These are phyloP conservation scores for Protaetia brevitarsis DNA, from an alignment of 1,140 invertebrate species.

Conservation along the genomic window DNA sequence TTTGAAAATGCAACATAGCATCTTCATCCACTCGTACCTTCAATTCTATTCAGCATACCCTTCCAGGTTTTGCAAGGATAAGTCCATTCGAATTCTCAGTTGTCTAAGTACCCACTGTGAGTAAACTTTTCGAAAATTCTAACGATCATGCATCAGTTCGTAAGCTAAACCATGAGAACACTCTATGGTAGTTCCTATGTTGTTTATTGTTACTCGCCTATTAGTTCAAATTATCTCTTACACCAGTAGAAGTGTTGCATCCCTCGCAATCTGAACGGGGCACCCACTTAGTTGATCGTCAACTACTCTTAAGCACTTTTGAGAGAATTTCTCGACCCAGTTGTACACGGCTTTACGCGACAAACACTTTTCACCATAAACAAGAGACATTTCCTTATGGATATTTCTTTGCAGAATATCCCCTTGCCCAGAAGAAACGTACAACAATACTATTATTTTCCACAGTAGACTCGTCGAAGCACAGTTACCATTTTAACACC, in stretches of 20 bases:
- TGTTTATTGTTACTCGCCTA: neutral
- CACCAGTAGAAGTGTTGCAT: neutral
- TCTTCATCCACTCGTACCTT: no score
- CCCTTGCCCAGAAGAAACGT: neutral
- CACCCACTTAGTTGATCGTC: neutral
- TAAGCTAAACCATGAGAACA: neutral
- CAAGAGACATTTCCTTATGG: neutral
- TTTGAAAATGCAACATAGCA: no score
- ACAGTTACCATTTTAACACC: no score
- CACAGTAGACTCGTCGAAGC: no score
- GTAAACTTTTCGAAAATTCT: slow-evolving; percentile 5
- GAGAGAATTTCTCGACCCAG: neutral
- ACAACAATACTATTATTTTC: neutral
- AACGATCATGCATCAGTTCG: neutral
- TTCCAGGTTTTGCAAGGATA: neutral
- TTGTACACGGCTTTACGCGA: neutral
- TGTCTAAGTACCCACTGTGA: neutral
- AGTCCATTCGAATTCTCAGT: neutral
- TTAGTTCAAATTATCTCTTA: neutral
- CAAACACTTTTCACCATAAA: neutral
- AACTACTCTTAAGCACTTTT: neutral
- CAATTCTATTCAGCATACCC: neutral
- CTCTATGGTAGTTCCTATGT: neutral
- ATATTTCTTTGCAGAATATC: neutral
- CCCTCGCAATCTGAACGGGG: neutral